A percentile compares a stretch with the other conserved stretches of the same genome.
These are phyloP conservation scores for Sylvilagus bachmani DNA, from an alignment of 2,113 vertebrate species.

Conservation along the genomic window DNA sequence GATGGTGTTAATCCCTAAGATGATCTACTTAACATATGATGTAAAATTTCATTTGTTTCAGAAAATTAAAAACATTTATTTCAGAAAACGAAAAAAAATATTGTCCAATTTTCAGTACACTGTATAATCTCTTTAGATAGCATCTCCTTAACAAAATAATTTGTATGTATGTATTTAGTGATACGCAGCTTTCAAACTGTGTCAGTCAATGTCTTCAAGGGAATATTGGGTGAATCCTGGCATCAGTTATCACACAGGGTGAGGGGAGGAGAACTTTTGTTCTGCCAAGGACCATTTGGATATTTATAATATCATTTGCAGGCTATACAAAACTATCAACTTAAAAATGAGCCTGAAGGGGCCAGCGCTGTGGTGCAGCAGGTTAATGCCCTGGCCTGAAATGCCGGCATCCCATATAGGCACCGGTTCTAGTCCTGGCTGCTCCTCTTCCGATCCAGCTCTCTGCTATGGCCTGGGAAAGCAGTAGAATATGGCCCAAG, in stretches of 20 bases:
- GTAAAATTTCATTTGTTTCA: conserved; percentile 23
- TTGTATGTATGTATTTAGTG: background rate
- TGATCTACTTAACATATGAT: background rate
- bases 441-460: no score
- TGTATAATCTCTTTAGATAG: background rate
- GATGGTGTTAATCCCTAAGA: background rate
- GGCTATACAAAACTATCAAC: no score
- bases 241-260: background rate
- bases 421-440: no score
- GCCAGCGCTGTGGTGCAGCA: no score
- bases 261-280: no score
- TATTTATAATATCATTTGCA: no score
- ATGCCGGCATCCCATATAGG: no score
- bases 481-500: no score
- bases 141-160: background rate
- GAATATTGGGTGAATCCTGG: background rate
- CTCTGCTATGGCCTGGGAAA: no score
- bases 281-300: no score
- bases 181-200: background rate
- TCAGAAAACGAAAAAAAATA: background rate
- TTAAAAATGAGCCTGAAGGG: no score
- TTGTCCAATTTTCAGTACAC: background rate
- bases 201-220: conserved; percentile 15
- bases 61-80: conserved; percentile 18
- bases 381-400: no score